A percentile compares a stretch with the other conserved stretches of the same genome.
phyloP scores from a whole-genome alignment of 1,140 invertebrate species.

The Pogonomyrmex barbatus region DNA sequence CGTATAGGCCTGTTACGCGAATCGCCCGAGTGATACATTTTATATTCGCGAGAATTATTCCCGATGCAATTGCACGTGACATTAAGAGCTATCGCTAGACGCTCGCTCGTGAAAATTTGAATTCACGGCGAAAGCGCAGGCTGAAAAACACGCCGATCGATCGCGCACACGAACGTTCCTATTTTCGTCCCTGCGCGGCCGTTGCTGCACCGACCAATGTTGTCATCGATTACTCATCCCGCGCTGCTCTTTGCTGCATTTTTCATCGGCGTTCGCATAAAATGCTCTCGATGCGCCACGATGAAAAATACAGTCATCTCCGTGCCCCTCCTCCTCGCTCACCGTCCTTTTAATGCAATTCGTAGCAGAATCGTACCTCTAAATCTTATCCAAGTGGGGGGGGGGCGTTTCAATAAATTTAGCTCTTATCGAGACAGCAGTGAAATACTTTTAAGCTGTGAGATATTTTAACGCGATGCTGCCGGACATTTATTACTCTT shows the following conservation, averaged over 20 bases:
- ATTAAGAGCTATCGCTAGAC: slow-evolving; percentile 32
- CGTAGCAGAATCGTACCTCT: slow-evolving; percentile 15
- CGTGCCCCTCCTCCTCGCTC: too few relatives aligned
- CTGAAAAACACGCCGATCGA: slow-evolving; percentile 71
- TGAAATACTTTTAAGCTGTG: slow-evolving; percentile 14
- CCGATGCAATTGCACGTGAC: slow-evolving; percentile 5
- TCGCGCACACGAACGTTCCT: slow-evolving; percentile 66
- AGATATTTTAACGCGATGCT: slow-evolving; percentile 11
- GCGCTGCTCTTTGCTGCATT: slow-evolving; percentile 38
- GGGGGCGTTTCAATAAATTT: slow-evolving; percentile 35
- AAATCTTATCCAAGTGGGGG: slow-evolving; percentile 20
- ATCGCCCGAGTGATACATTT: not conserved
- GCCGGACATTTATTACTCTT: slow-evolving; percentile 28
- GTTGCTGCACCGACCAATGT: slow-evolving; percentile 66
- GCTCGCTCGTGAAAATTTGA: slow-evolving; percentile 43
- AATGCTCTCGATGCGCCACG: slow-evolving; percentile 22
- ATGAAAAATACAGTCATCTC: slow-evolving; percentile 27
- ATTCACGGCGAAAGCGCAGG: slow-evolving; percentile 45
- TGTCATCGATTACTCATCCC: slow-evolving; percentile 62
- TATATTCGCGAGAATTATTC: slow-evolving; percentile 12
- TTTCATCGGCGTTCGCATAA: slow-evolving; percentile 35
- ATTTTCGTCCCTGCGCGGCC: slow-evolving; percentile 66
- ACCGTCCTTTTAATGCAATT: not conserved
- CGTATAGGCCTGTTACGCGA: not conserved
- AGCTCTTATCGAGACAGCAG: slow-evolving; percentile 33